These are phyloP conservation scores for Epsilonema sp. DNA, from an alignment of 2,888 invertebrate genomes.

Conservation along the genomic window DNA sequence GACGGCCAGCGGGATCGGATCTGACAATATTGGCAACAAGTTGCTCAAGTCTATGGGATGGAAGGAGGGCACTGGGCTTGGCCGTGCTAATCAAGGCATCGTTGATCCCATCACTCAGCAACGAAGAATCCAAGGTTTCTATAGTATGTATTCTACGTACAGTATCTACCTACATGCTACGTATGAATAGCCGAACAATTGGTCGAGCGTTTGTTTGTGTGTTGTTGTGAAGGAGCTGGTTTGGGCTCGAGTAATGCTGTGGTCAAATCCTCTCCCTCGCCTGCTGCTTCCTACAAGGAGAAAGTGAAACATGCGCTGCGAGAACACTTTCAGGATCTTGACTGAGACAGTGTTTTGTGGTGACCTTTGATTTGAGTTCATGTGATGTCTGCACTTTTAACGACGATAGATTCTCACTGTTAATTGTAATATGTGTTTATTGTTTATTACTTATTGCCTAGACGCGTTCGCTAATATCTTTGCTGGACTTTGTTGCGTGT, in stretches of 20 bases:
- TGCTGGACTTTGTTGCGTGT: too few relatives aligned
- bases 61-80: slow-evolving; percentile 87
- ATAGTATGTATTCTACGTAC: slow-evolving; percentile 1
- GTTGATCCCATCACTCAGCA: slow-evolving; percentile 16
- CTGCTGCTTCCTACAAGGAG: slow-evolving; percentile 15
- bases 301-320: slow-evolving; percentile 13
- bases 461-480: too few relatives aligned
- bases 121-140: slow-evolving; percentile 1
- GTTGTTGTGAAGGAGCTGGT: slow-evolving; percentile 22
- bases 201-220: too few relatives aligned
- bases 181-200: not conserved
- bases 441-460: too few relatives aligned
- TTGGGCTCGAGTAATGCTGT: slow-evolving; percentile 14
- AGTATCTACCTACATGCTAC: not conserved
- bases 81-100: slow-evolving; percentile 57
- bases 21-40: slow-evolving; percentile 80
- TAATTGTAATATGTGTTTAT: too few relatives aligned
- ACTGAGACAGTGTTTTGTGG: too few relatives aligned
- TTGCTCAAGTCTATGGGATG: slow-evolving; percentile 97
- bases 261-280: not conserved
- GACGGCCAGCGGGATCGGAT: slow-evolving; percentile 49
- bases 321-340: too few relatives aligned
- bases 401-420: too few relatives aligned
- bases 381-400: too few relatives aligned
- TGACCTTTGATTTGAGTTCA: too few relatives aligned